phyloP scores from a whole-genome alignment of 2,797 vertebrate genomes.

The Gymnoscopelus braueri region DNA sequence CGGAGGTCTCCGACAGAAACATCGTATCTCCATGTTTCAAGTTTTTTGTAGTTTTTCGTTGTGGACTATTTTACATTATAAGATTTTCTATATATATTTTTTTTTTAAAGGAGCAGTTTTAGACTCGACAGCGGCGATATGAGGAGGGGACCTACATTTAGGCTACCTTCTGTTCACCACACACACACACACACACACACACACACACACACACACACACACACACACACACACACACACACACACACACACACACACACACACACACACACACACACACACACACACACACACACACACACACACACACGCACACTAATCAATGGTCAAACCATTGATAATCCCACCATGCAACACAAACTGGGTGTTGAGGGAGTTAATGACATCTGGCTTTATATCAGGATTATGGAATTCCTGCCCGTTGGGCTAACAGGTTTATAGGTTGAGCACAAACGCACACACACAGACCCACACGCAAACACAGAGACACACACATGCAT shows the following conservation, averaged over 20 bases:
- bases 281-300: not conserved
- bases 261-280: slow-evolving; percentile 2
- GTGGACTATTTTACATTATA: too few relatives aligned
- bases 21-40: too few relatives aligned
- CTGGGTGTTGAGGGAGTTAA: not conserved
- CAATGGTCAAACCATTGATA: not conserved
- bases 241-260: not conserved
- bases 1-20: too few relatives aligned
- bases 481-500: slow-evolving; percentile 1
- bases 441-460: slow-evolving; percentile 21
- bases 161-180: slow-evolving; percentile 19
- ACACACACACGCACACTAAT: not conserved
- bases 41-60: too few relatives aligned
- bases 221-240: not conserved
- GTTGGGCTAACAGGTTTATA: slow-evolving; percentile 52
- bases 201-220: slow-evolving; percentile 3
- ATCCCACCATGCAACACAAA: slow-evolving; percentile 11
- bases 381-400: slow-evolving; percentile 8
- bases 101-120: too few relatives aligned
- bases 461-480: not conserved
- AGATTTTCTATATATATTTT: too few relatives aligned
- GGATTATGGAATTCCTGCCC: slow-evolving; percentile 27
- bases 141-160: slow-evolving; percentile 15
- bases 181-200: not conserved
- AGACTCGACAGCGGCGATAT: not conserved